Conservation (phyloP, 23 tunicate genomes). For the Botrylloides violaceus region DNA sequence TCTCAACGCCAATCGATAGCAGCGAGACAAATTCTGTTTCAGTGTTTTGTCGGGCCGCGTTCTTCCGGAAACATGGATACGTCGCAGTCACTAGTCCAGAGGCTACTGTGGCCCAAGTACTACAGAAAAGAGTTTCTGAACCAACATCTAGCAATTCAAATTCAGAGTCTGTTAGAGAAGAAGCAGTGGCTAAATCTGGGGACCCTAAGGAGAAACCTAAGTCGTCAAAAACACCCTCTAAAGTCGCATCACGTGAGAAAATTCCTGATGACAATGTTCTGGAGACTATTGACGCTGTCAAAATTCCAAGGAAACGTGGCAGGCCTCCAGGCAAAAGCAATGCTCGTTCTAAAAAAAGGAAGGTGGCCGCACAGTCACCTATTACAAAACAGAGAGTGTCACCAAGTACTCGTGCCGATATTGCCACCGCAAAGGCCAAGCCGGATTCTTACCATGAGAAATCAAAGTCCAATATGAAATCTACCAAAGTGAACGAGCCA, state of each 20-base stretch:
- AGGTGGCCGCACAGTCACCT: not conserved
- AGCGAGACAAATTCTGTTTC: slow-evolving; percentile 14
- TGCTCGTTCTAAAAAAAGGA: slow-evolving; percentile 29
- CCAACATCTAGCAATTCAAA: not conserved
- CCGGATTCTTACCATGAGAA: not conserved
- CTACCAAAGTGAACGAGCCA: not conserved
- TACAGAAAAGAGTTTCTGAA: not conserved
- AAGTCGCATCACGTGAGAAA: not conserved
- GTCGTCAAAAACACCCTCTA: not conserved
- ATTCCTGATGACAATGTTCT: not conserved
- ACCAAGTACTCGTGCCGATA: no score
- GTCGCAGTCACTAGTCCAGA: not conserved
- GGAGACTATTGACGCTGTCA: slow-evolving; percentile 14
- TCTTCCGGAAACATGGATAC: slow-evolving; percentile 47
- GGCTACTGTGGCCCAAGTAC: slow-evolving; percentile 12
- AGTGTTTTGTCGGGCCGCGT: slow-evolving; percentile 43
- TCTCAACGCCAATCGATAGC: not conserved
- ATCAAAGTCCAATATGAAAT: not conserved
- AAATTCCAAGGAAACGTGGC: slow-evolving; percentile 35
- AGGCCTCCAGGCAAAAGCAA: slow-evolving; percentile 58
- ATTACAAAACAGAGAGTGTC: no score
- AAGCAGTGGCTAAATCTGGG: not conserved
- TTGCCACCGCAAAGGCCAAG: not conserved
- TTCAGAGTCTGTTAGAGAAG: not conserved
- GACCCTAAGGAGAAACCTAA: not conserved